Base-by-base conservation (phyloP, 2,888 invertebrate species). In the Silvanus unidentatus region DNA sequence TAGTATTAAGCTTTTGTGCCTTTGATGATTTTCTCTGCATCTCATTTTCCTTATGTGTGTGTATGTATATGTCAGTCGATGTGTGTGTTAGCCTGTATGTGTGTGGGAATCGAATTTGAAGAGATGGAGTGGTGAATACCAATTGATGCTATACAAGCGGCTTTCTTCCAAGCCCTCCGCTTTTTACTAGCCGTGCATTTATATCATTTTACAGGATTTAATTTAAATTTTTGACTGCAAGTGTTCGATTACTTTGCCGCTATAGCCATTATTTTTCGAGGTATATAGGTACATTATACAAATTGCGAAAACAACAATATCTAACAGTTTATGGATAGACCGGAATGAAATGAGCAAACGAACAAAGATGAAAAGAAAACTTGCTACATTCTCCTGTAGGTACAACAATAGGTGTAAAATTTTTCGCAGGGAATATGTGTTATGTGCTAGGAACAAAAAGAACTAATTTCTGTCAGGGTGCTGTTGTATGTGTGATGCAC, bases 1-100 rank as follows among this genome's bases (percentile, higher is more conserved):
- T 52, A 64, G 60, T 68, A 68, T 65, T 66, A 70, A 68, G 71
- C 71, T 70, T 60, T 71, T 71, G 70, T 71, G 69, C 71, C 69
- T 72, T 72, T 72, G 72, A 71, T 71, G 71, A 72, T 72, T 72
- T 69, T 67, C 68, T 66, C 70, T 71, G 71, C 71, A 71, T 72
- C 72, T 71, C 71, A 71, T 72, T 72, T 71, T 71, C 69, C 22
- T 22, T 22, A 22, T 22, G 22, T 22, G 22, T 22, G 22, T 22
- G 8, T 22, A n/a, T n/a, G n/a, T n/a, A n/a, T n/a, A n/a, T n/a
- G n/a, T n/a, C n/a, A n/a, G 22, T 22, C 22, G 8, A 8, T 22
- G 8, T 22, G 8, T 22, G 8, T 22, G 8, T 22, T 3, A 5
- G 22, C 8, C 4, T 22, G 8, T 22, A 64, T 65, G 63, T 66